Percentiles rank a stretch among this genome's conserved stretches.
These are phyloP conservation scores for Euphydryas editha DNA, from an alignment of 2,888 invertebrate genomes.

Conservation along the genomic window DNA sequence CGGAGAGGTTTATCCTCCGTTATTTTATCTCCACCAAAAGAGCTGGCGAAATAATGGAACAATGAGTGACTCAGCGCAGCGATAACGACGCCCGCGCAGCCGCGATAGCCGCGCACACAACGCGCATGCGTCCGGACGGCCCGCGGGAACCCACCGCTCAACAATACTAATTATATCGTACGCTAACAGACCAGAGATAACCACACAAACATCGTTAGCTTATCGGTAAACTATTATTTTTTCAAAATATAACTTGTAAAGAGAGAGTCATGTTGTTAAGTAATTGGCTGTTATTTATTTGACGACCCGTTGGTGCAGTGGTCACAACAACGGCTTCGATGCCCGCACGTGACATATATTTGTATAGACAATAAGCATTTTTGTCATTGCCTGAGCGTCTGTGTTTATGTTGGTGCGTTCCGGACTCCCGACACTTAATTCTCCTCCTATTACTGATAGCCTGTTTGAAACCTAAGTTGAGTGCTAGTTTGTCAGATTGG, in stretches of 20 bases:
- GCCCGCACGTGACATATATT: no score
- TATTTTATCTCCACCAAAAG: constrained; percentile 7
- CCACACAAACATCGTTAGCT: neutral
- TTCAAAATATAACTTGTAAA: neutral
- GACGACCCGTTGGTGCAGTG: no score
- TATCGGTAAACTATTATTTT: neutral
- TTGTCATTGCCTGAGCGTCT: no score
- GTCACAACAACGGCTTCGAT: neutral
- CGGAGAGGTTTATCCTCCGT: constrained; percentile 10
- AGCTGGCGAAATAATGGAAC: constrained; percentile 12
- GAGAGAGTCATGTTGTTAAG: neutral
- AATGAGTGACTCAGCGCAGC: constrained; percentile 9
- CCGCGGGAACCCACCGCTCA: neutral
- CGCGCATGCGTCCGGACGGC: constrained; percentile 5
- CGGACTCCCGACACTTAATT: no score
- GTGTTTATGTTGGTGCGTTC: no score
- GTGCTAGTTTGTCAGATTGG: no score
- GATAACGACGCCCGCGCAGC: constrained; percentile 2
- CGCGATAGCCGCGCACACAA: neutral
- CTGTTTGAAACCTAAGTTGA: no score
- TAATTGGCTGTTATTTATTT: no score
- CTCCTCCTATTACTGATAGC: no score
- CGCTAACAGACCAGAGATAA: neutral
- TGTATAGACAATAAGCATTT: no score
- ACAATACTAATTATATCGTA: neutral